Evolutionary conservation across 2,888 invertebrate species (phyloP).

Genomic region (Aspidiotus rigidus): DNA sequence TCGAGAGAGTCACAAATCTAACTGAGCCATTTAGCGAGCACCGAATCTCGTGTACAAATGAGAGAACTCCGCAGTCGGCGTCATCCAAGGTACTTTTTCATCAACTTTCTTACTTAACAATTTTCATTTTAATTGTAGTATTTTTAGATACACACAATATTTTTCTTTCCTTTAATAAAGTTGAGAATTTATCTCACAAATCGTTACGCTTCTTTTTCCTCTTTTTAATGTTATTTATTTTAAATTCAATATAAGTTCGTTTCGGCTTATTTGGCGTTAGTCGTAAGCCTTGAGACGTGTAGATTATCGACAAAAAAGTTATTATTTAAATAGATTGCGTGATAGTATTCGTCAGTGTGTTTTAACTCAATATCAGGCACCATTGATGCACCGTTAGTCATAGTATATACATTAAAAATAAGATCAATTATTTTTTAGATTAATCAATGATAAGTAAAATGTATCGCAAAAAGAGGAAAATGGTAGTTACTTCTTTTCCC

Average conservation of each 20-base stretch:
- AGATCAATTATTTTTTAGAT: no score
- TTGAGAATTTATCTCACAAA: background rate
- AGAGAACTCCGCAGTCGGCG: conserved; percentile 33
- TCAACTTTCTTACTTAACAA: conserved; percentile 8
- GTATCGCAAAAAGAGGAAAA: no score
- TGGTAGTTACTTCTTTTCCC: no score
- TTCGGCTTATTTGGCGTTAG: background rate
- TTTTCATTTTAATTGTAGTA: conserved; percentile 3
- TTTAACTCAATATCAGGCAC: no score
- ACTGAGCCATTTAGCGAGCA: conserved; percentile 35
- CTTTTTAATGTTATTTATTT: background rate
- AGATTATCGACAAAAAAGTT: no score
- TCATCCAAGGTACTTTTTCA: conserved; percentile 35
- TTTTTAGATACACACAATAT: conserved; percentile 6
- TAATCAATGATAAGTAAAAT: no score
- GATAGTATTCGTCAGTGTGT: no score
- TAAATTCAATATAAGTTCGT: background rate
- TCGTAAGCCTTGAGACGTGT: background rate
- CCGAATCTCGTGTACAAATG: conserved; percentile 32
- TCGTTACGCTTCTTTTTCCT: background rate
- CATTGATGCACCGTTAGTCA: no score
- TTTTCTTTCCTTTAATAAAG: conserved; percentile 1
- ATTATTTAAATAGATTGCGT: no score
- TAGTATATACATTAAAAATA: no score
- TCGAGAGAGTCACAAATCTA: conserved; percentile 52